phyloP scores from a whole-genome alignment of 2,797 vertebrate genomes.

The Danio kyathit region DNA sequence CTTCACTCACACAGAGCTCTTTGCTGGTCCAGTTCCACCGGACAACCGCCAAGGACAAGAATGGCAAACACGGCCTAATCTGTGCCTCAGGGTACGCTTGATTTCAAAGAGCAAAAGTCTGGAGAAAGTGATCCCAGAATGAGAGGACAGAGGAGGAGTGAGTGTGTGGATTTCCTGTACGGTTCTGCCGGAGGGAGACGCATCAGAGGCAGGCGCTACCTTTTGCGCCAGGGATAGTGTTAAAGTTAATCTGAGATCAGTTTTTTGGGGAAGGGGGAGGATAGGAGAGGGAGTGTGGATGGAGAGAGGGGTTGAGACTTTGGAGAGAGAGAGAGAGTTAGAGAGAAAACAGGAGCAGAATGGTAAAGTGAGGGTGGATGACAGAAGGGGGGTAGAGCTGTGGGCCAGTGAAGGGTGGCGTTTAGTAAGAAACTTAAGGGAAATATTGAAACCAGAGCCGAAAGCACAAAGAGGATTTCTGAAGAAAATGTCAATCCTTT shows the following conservation, averaged over 20 bases:
- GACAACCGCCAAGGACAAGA: slow-evolving; percentile 58
- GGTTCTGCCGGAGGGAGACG: slow-evolving; percentile 62
- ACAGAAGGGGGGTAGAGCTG: slow-evolving; percentile 70
- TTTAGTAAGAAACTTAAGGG: slow-evolving; percentile 70
- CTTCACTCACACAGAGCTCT: slow-evolving; percentile 54
- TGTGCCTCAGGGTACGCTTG: slow-evolving; percentile 47
- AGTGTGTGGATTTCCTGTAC: slow-evolving; percentile 57
- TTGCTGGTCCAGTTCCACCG: slow-evolving; percentile 62
- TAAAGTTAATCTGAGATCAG: slow-evolving; percentile 82
- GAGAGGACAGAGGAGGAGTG: slow-evolving; percentile 49
- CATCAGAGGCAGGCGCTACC: slow-evolving; percentile 68
- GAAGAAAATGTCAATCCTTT: slow-evolving; percentile 84
- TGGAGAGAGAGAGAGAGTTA: slow-evolving; percentile 66
- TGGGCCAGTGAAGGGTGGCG: slow-evolving; percentile 45
- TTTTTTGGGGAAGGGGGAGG: slow-evolving; percentile 68
- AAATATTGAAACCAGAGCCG: slow-evolving; percentile 74
- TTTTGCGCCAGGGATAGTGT: slow-evolving; percentile 77
- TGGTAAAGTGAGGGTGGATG: slow-evolving; percentile 41
- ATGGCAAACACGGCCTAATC: slow-evolving; percentile 60
- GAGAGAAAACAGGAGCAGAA: slow-evolving; percentile 64
- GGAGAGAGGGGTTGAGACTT: slow-evolving; percentile 70
- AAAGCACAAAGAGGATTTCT: slow-evolving; percentile 80
- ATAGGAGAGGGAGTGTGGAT: slow-evolving; percentile 73
- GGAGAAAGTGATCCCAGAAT: slow-evolving; percentile 60
- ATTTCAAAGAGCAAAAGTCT: slow-evolving; percentile 49